Percentiles rank a stretch among this genome's conserved stretches.
Evolutionary conservation across 2,113 vertebrate genomes (phyloP).

Genomic region (Catharus fuscescens): DNA sequence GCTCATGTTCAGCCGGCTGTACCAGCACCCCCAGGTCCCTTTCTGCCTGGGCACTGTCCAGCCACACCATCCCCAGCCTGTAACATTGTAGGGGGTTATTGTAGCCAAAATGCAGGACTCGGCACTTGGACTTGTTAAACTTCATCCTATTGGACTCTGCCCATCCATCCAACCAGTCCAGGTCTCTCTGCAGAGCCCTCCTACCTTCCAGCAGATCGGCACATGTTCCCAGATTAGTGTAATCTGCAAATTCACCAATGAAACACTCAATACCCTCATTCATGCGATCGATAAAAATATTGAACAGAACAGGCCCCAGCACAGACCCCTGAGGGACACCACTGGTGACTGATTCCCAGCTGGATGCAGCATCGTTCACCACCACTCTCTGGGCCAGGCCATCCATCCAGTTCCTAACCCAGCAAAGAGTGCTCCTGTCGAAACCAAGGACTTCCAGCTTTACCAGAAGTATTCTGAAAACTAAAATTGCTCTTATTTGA

Average conservation of each 20-base stretch:
- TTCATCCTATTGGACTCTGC: background rate
- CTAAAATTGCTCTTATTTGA: background rate
- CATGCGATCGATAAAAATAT: background rate
- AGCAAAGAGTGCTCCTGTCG: background rate
- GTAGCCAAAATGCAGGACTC: background rate
- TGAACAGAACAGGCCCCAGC: fast-evolving
- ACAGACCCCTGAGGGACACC: background rate
- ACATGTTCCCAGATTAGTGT: fast-evolving
- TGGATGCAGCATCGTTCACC: fast-evolving
- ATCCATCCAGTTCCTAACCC: fast-evolving
- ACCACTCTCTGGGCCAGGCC: fast-evolving
- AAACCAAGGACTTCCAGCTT: fast-evolving
- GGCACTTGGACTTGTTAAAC: background rate
- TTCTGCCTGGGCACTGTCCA: background rate
- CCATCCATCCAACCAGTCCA: fast-evolving
- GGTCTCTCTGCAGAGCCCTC: background rate
- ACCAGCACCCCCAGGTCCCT: background rate
- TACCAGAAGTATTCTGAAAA: background rate
- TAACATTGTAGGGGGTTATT: fast-evolving
- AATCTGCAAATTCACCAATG: background rate
- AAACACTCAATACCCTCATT: background rate
- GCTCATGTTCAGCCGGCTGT: background rate
- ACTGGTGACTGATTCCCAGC: fast-evolving
- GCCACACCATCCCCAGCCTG: fast-evolving
- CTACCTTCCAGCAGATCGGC: fast-evolving